These are phyloP conservation scores for Silurus lanzhouensis DNA, from an alignment of 2,797 vertebrate genomes.

Conservation along the genomic window DNA sequence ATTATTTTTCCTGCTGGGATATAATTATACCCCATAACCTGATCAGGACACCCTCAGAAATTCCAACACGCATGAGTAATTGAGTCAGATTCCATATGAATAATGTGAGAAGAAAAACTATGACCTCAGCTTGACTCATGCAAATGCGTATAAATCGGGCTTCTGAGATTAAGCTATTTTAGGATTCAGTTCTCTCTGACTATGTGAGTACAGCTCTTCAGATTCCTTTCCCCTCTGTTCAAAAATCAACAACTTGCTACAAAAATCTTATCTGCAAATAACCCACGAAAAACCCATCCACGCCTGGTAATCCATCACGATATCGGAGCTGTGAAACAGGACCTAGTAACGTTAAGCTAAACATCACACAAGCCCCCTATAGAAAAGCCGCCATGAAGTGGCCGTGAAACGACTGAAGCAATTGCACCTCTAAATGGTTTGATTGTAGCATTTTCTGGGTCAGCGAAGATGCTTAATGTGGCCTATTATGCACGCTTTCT, in stretches of 20 bases:
- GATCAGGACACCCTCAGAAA: not conserved
- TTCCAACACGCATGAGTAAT: constrained; percentile 13
- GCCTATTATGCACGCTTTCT: constrained; percentile 35
- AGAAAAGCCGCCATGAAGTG: not conserved
- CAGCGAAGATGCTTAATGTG: constrained; percentile 35
- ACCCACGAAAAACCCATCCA: not conserved
- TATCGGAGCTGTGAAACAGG: not conserved
- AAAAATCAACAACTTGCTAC: not conserved
- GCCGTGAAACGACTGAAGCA: not conserved
- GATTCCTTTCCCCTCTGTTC: not conserved
- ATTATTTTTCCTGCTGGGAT: not conserved
- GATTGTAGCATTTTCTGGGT: constrained; percentile 42
- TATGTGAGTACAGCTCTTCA: not conserved
- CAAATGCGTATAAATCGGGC: not conserved
- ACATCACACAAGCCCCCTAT: not conserved
- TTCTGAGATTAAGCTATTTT: constrained; percentile 10
- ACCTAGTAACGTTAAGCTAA: not conserved
- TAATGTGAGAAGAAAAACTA: not conserved
- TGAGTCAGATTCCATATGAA: constrained; percentile 2
- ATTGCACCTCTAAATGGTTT: constrained; percentile 32
- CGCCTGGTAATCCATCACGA: not conserved
- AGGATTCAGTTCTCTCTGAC: not conserved
- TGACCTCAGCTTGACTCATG: constrained; percentile 16
- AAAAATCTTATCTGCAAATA: not conserved
- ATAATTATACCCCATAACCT: not conserved